These are phyloP conservation scores for Hemicentrotus pulcherrimus DNA, from an alignment of 35 echinoderm and acorn worm genomes.

Conservation along the genomic window DNA sequence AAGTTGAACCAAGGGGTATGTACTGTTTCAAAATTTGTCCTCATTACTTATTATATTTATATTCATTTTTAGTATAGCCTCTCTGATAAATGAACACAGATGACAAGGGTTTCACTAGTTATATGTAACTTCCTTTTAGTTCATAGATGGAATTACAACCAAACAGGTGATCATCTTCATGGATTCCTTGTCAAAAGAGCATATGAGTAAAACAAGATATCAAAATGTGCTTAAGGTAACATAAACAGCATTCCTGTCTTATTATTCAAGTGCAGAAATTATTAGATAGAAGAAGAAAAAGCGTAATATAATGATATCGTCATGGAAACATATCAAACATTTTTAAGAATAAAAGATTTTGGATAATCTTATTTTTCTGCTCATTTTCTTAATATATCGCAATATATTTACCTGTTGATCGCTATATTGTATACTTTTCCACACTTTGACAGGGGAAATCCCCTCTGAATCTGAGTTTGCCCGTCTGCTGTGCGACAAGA, in stretches of 20 bases:
- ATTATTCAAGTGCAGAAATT: neutral
- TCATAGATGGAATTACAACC: neutral
- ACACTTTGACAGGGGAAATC: slow-evolving; percentile 64
- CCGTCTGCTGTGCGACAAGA: slow-evolving; percentile 88
- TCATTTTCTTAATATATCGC: no score
- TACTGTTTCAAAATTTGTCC: neutral
- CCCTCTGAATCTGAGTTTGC: slow-evolving; percentile 95
- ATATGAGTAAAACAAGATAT: no score
- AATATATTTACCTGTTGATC: neutral
- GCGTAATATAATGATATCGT: neutral
- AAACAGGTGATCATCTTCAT: no score
- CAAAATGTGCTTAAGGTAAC: no score
- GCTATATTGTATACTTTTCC: neutral
- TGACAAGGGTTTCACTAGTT: neutral
- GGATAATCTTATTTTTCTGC: no score
- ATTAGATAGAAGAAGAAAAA: neutral
- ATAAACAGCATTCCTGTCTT: no score
- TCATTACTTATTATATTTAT: neutral
- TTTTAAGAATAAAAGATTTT: no score
- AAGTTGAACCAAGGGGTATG: neutral
- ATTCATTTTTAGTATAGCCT: neutral
- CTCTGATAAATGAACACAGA: neutral
- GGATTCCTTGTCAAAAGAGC: neutral
- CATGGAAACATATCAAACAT: no score
- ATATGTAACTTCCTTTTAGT: neutral